Base-by-base conservation (phyloP, 2,113 vertebrate species). In the Gavia stellata region DNA sequence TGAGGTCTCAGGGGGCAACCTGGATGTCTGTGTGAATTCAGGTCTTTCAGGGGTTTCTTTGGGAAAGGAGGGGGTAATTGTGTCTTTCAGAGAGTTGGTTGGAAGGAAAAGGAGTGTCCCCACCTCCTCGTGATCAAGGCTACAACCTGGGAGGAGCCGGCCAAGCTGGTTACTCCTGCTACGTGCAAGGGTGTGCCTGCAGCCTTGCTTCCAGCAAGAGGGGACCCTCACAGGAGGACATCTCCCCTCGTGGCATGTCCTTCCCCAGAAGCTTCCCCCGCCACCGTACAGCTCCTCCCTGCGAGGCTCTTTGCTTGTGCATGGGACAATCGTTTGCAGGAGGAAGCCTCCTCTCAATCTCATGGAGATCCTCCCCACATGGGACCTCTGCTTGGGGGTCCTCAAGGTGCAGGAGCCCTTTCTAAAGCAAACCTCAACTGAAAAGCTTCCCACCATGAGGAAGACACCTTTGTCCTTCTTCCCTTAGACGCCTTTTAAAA, bases 241-340 rank as follows among this genome's bases (percentile, higher is more conserved):
- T n/a, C 17, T 72, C 6, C 9, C n/a, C 19, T 11, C 0, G 0
- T 20, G 29, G 9, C 10, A 34, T 7, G 7, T 52, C 17, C 85
- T 66, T n/a, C 38, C 19, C 7, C 33, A 25, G 36, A 49, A 68
- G 17, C 49, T 47, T 88, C 58, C 29, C 7, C 13, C 3, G 3
- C 3, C 58, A 53, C 40, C 1, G 0, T 26, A 47, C 7, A 17
- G 14, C 62, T 75, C 28, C 17, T 45, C 33, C 33, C 13, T 45
- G 13, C 0, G 2, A 28, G 17, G 25, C 12, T 36, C 17, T 66
- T 72, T 45, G 44, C 65, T 66, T 53, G 21, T 42, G 21, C 25
- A 14, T 21, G 66, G 40, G 18, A 42, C 21, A 25, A 23, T 34
- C 1, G 0, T 53, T 47, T 62, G 66, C 23, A 68, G 34, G 5